Evolutionary conservation across 1,140 invertebrate genomes (phyloP), one percentile per base, ranked within the genome.

Genomic region (Diachasma alloeum): DNA sequence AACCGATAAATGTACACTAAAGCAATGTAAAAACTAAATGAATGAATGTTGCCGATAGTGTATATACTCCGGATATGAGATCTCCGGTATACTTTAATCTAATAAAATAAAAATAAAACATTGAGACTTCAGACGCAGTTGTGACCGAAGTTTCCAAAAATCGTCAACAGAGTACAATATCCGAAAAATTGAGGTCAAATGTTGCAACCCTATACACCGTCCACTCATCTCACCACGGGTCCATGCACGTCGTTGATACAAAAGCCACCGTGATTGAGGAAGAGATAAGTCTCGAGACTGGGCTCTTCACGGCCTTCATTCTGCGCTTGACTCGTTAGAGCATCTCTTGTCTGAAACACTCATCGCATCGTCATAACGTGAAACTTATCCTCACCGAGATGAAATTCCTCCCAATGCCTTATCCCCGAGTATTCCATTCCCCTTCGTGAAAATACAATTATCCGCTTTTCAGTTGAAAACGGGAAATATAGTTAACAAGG

Each of bases 221-320:
- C 69, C 69, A 24, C 44, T 56, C 19, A n/a, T 53, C 44, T 26
- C 24, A 9, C 70, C 26, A 36, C 70, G 56, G 11, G 56, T 22
- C 42, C 44, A 46, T 67, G 70, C 39, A 63, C n/a, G 48, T 44
- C n/a, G 74, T 56, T 17, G 37, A 39, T 63, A 81, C 78, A 82
- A 83, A 81, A 76, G 75, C 69, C 39, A 22, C 42, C 75, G 42
- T 82, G 80, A 83, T 84, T 83, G 83, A 84, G 81, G 77, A 81
- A 84, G 79, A 78, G 81, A 84, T 83, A 82, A 81, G 77, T 67
- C 66, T 79, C 79, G 79, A 78, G 76, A 68, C 76, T 46, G 8
- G 68, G 73, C 77, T 81, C 68, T 36, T 56, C 68, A 67, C 39
- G 66, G 76, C 44, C 73, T 81, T 81, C 81, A 74, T 79, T 80